Evolutionary conservation across 1,140 invertebrate genomes (phyloP), one percentile per base, ranked within the genome.

Genomic region (Drosophila sturtevanti): DNA sequence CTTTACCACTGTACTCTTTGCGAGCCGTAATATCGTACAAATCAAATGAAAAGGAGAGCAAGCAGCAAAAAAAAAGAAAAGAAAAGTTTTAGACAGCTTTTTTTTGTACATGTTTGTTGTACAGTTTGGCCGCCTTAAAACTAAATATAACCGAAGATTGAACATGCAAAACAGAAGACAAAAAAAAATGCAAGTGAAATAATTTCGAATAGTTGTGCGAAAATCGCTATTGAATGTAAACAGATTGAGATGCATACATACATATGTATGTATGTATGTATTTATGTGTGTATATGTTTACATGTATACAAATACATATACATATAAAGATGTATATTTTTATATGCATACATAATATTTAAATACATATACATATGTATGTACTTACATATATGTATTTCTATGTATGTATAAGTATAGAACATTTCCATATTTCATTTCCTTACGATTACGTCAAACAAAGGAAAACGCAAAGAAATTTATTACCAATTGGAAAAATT

Each of bases 371-470:
- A 7, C 18, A 3, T n/a, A 16, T 22, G 18, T 34, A 51, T n/a
- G 4, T 38, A n/a, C n/a, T n/a, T 14, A 41, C 1, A 4, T 5
- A 58, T n/a, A 10, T 16, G 12, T 18, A n/a, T n/a, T n/a, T n/a
- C n/a, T n/a, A 7, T 24, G 1, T n/a, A 22, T 22, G 22, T 34
- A 51, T 9, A 12, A 22, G 41, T 34, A 22, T 44, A 56, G 24
- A 41, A 60, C 21, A n/a, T 14, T 70, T 77, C 35, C 9, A 48
- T 51, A 80, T 52, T 68, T 68, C 54, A 66, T 56, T 72, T 63
- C 59, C 41, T 65, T 51, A 6, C 21, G 63, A 65, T 73, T 73
- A 77, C 81, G 77, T 86, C 81, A 85, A 77, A 58, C 51, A 70
- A 75, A 54, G 9, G 24, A 38, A 63, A 38, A 60, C 6, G 31